Evolutionary conservation across 1,140 invertebrate species (phyloP).

Genomic region (Colletes gigas): DNA sequence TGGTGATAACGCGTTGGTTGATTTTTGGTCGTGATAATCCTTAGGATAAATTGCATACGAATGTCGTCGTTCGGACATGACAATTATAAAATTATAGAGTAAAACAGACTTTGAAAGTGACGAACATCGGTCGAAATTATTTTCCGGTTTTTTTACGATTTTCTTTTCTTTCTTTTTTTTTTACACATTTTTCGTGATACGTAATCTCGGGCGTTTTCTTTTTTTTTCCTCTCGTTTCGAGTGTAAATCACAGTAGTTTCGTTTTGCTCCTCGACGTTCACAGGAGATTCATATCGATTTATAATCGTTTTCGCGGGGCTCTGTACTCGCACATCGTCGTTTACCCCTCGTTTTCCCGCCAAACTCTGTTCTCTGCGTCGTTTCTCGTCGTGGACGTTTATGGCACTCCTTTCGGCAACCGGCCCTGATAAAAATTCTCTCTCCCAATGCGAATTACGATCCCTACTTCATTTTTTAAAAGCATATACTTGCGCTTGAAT

Average conservation of each 20-base stretch:
- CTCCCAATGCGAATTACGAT: conserved; percentile 52
- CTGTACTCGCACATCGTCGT: neutral
- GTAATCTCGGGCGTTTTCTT: neutral
- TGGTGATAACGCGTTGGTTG: neutral
- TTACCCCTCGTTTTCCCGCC: conserved; percentile 22
- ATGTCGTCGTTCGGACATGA: conserved; percentile 11
- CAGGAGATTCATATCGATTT: conserved; percentile 13
- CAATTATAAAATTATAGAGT: conserved; percentile 40
- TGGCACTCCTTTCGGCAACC: conserved; percentile 44
- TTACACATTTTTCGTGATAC: neutral
- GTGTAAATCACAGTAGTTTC: conserved; percentile 28
- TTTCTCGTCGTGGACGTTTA: conserved; percentile 52
- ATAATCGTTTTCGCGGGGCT: neutral
- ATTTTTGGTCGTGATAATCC: conserved; percentile 34
- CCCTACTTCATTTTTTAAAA: conserved; percentile 54
- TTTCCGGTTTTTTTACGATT: neutral
- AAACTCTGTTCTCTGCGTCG: conserved; percentile 44
- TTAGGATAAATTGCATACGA: conserved; percentile 29
- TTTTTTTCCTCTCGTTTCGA: conserved; percentile 4
- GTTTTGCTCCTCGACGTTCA: neutral
- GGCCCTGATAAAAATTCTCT: conserved; percentile 43
- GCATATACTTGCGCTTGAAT: conserved; percentile 45
- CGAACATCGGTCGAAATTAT: conserved; percentile 30
- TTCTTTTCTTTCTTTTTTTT: neutral
- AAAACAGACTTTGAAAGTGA: conserved; percentile 11